Evolutionary conservation across 2,113 vertebrate genomes (phyloP).

Genomic region (Nematolebias whitei): DNA sequence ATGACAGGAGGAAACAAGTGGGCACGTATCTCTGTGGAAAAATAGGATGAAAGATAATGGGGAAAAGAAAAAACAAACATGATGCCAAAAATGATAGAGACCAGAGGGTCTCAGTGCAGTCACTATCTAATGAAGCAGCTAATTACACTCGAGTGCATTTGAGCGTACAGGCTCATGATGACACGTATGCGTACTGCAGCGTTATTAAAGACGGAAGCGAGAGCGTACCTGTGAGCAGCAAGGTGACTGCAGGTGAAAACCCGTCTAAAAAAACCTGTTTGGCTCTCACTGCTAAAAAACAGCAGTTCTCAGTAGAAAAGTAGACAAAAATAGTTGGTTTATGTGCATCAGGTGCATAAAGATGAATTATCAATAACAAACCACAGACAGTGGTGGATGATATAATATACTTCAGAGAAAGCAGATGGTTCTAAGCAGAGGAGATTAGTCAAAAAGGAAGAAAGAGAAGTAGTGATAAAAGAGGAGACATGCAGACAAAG

Average conservation of each 20-base stretch:
- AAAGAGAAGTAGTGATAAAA: constrained; percentile 15
- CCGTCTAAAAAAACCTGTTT: not conserved
- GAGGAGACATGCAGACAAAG: constrained; percentile 28
- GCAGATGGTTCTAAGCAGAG: constrained; percentile 43
- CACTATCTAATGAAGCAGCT: constrained; percentile 35
- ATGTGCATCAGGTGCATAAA: not conserved
- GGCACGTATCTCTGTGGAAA: not conserved
- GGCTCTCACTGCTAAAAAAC: not conserved
- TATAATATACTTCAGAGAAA: constrained; percentile 25
- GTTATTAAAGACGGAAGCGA: not conserved
- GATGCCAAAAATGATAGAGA: constrained; percentile 9
- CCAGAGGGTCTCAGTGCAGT: constrained; percentile 14
- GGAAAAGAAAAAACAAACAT: not conserved
- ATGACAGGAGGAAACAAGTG: constrained; percentile 7
- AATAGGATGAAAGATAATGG: constrained; percentile 10
- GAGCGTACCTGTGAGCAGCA: constrained; percentile 1
- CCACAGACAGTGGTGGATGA: constrained; percentile 20
- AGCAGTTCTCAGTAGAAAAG: not conserved
- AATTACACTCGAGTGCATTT: constrained; percentile 45
- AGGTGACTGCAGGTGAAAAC: constrained; percentile 3
- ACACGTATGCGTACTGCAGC: constrained; percentile 5
- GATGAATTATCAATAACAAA: constrained; percentile 21
- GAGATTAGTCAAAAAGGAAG: constrained; percentile 29
- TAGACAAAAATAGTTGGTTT: not conserved
- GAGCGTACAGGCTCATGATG: constrained; percentile 13